A percentile compares a stretch with the other conserved stretches of the same genome.
These are phyloP conservation scores for Strigamia crassipes DNA, from an alignment of 2,888 invertebrate genomes.

Conservation along the genomic window DNA sequence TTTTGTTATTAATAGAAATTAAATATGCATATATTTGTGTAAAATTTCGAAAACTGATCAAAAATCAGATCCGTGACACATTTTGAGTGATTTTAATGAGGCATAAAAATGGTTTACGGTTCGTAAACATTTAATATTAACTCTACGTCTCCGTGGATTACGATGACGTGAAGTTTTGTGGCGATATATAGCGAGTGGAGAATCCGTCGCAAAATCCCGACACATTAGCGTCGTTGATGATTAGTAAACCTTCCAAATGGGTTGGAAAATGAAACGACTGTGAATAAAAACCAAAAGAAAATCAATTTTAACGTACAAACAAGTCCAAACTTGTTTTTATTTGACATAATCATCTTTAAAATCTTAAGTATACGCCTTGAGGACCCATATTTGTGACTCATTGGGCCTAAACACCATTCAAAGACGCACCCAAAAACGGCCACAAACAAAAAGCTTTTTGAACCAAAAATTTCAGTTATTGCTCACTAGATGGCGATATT, in stretches of 20 bases:
- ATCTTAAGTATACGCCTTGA: no score
- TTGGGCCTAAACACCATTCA: no score
- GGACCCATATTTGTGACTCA: no score
- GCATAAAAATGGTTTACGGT: not conserved
- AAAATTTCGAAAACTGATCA: no score
- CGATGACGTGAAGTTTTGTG: not conserved
- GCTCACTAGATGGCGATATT: not conserved
- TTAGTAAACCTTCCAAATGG: not conserved
- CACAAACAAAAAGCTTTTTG: no score
- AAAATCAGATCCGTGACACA: no score
- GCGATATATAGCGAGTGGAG: not conserved
- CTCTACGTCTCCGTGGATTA: not conserved
- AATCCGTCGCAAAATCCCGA: constrained; percentile 41
- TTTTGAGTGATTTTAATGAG: not conserved
- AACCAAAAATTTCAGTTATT: not conserved
- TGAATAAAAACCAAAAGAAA: not conserved
- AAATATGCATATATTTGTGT: no score
- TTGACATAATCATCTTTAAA: no score
- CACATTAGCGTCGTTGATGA: constrained; percentile 43
- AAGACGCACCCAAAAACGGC: no score
- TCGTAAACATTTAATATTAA: not conserved
- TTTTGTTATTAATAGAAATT: not conserved
- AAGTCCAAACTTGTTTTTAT: no score
- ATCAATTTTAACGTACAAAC: not conserved
- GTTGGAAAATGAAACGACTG: not conserved